Evolutionary conservation across 1,140 invertebrate genomes (phyloP), one percentile per base, ranked within the genome.

Genomic region (Leptinotarsa undecemlineata): DNA sequence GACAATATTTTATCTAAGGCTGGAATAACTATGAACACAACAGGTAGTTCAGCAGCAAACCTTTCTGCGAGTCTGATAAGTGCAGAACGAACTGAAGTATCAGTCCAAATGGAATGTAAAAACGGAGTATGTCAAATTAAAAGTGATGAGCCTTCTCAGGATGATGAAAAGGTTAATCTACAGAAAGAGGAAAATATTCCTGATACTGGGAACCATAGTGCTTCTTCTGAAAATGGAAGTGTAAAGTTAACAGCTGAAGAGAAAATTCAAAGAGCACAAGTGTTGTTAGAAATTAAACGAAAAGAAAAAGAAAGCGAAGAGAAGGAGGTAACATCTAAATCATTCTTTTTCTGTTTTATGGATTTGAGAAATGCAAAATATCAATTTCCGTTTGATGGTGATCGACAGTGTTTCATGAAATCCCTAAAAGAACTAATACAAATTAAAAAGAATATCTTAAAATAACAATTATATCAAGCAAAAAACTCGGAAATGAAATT

Each of bases 251-350:
- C 71, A 26, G 47, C 63, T 15, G 81, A 84, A 77, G 82, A 87
- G 33, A 86, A 85, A 82, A 72, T 86, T 48, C 81, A 85, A 73
- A 71, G 81, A 66, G 86, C 86, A 23, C 86, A 84, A 79, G 79
- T 90, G 79, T 79, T 92, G 14, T 87, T 92, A 4, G 90, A 91
- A 66, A 88, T 88, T 19, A 89, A 89, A 78, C 87, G 87, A 70
- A 79, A 85, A 64, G 85, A 88, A 78, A 91, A 93, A 80, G 85
- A 85, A 33, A 84, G 87, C 51, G 89, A 93, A 77, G 91, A 94
- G 79, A 89, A 90, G 80, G 88, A 91, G 85, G 86, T 88, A 84
- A 62, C 42, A 74, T 66, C 19, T 42, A 42, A 42, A 42, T 42
- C 1, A 42, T 42, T 8, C 33, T 6, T 42, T 42, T 42, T 42